Conservation (phyloP, 2,113 vertebrate genomes). For the Chloropsis hardwickii region DNA sequence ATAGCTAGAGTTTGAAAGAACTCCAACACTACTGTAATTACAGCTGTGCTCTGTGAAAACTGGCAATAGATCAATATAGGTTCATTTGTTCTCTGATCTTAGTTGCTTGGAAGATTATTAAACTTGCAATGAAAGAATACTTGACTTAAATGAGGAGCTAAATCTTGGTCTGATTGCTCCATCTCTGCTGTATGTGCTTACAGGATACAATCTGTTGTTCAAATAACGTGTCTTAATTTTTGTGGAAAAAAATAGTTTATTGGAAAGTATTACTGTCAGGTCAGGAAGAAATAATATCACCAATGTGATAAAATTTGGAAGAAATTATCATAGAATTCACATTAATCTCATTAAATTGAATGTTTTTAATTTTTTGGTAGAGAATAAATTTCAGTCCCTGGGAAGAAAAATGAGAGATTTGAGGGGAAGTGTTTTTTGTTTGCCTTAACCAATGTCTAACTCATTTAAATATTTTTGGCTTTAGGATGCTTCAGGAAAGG, state of each 20-base stretch:
- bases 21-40: constrained; percentile 88
- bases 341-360: neutral
- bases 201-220: constrained; percentile 20
- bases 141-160: constrained; percentile 79
- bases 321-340: neutral
- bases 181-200: constrained; percentile 18
- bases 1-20: constrained; percentile 89
- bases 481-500: constrained; percentile 93
- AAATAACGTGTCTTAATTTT: constrained; percentile 54
- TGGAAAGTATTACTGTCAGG: neutral
- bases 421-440: neutral
- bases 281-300: constrained; percentile 5
- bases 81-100: constrained; percentile 80
- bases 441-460: neutral
- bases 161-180: constrained; percentile 60
- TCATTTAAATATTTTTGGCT: constrained; percentile 9
- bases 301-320: neutral
- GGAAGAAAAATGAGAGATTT: neutral
- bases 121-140: constrained; percentile 71
- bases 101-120: constrained; percentile 73
- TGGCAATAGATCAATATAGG: constrained; percentile 77
- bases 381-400: neutral
- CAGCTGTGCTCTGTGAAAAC: constrained; percentile 75
- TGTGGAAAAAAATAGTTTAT: neutral
- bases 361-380: neutral